Evolutionary conservation across 2,113 vertebrate species (phyloP).

Genomic region (Sclerurus mexicanus): DNA sequence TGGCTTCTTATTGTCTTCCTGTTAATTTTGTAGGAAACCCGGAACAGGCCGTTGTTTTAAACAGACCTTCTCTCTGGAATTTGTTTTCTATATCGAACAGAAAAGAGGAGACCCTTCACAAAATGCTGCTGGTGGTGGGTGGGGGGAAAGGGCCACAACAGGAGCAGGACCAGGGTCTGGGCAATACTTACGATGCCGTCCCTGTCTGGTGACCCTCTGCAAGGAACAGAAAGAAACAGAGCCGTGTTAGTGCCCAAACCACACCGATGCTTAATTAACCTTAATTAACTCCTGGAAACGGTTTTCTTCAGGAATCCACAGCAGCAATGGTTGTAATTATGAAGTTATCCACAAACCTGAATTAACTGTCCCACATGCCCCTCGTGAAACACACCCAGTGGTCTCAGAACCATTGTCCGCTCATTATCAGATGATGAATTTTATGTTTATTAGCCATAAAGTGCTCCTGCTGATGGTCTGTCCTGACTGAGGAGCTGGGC

Average conservation of each 20-base stretch:
- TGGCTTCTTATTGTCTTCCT: rapidly evolving
- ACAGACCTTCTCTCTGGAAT: neutral
- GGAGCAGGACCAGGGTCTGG: neutral
- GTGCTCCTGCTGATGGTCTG: rapidly evolving
- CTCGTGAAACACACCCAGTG: rapidly evolving
- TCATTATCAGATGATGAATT: rapidly evolving
- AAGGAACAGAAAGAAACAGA: constrained; percentile 36
- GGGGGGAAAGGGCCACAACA: neutral
- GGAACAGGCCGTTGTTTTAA: rapidly evolving
- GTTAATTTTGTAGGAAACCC: neutral
- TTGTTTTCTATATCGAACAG: constrained; percentile 25
- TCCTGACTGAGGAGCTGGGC: neutral
- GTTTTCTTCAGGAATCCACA: rapidly evolving
- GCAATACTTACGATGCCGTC: constrained; percentile 88
- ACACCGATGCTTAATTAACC: rapidly evolving
- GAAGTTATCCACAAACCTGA: rapidly evolving
- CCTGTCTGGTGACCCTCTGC: constrained; percentile 94
- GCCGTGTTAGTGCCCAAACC: neutral
- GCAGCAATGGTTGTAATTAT: rapidly evolving
- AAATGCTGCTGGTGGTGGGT: neutral
- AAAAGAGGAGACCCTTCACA: neutral
- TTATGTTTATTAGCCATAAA: neutral
- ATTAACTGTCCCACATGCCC: rapidly evolving
- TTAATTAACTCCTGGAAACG: rapidly evolving
- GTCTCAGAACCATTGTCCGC: rapidly evolving